Base-by-base conservation (phyloP, 2,797 vertebrate genomes). In the Ctenopoma kingsleyae region DNA sequence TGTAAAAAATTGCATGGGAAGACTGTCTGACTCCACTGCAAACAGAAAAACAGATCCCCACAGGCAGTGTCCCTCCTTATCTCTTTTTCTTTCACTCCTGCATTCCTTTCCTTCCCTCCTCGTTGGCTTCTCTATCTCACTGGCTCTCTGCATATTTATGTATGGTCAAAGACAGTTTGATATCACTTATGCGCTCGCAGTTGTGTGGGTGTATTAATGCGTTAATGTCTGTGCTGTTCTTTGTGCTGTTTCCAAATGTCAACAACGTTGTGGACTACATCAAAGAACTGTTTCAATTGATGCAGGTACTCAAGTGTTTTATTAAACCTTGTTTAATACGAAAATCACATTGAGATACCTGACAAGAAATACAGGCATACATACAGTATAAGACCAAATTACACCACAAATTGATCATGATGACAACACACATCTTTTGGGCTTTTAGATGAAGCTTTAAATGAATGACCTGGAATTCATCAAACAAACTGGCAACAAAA, bases 121-220 rank as follows among this genome's bases (percentile, higher is more conserved):
- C 47, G 40, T 74, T 27, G 11, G 22, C 35, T 38, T 7, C 40
- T 48, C 46, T n/a, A 22, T 20, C 16, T 65, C 62, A 44, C 23
- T 35, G 32, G 32, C 49, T 59, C 35, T 16, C 65, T 69, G 47
- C 52, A 68, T 75, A 64, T 83, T 80, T 63, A 72, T 71, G 59
- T 57, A 32, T 32, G 60, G 63, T 56, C 54, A 69, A 48, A 53
- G 58, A 80, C 64, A 76, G 63, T 66, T 75, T 80, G 60, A 71
- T 74, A 81, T 80, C 66, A 76, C 43, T 78, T 50, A 50, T 79
- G 73, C 79, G 41, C 56, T 36, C 55, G 71, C 63, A 65, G 71
- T 59, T 70, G 74, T 82, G 74, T 76, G 72, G 58, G 81, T 67
- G 78, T 70, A 41, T 81, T 62, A 49, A 56, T 82, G 19, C 55